A percentile compares a stretch with the other conserved stretches of the same genome.
Evolutionary conservation across 2,888 invertebrate genomes (phyloP).

Genomic region (Eucera pruinosa): DNA sequence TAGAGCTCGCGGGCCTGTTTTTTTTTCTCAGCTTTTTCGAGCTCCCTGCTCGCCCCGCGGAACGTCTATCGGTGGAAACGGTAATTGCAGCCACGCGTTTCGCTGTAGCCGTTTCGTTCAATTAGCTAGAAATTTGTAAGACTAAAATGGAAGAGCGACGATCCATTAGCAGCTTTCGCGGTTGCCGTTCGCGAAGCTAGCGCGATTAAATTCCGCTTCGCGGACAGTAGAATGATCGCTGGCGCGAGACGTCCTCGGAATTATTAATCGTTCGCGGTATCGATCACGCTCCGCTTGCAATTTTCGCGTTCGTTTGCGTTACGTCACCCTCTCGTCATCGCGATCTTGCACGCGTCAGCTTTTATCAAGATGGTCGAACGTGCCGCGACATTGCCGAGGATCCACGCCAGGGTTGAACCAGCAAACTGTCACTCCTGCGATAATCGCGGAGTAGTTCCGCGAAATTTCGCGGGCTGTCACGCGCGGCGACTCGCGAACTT

Average conservation of each 20-base stretch:
- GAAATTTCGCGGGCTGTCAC: too few species aligned
- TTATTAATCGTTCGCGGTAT: not conserved
- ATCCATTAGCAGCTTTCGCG: not conserved
- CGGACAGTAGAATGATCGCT: not conserved
- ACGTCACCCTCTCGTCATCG: constrained; percentile 27
- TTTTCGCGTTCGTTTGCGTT: not conserved
- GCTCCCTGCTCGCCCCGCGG: not conserved
- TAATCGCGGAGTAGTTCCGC: too few species aligned
- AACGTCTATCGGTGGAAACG: not conserved
- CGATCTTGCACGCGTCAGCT: constrained; percentile 14
- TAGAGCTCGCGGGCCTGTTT: not conserved
- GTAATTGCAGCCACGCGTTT: not conserved
- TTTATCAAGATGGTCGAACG: not conserved
- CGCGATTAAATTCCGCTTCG: not conserved
- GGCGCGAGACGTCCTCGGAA: not conserved
- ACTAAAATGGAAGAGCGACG: not conserved
- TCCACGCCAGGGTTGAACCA: too few species aligned
- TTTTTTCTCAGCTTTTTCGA: not conserved
- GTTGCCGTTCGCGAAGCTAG: not conserved
- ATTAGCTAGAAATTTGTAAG: constrained; percentile 4
- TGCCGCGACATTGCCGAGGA: not conserved
- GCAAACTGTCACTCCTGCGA: too few species aligned
- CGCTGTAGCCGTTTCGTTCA: not conserved
- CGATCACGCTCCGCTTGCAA: not conserved
- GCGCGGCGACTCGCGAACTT: too few species aligned